A percentile compares a stretch with the other conserved stretches of the same genome.
phyloP scores from a whole-genome alignment of 2,797 vertebrate species.

The Alectoris magna region DNA sequence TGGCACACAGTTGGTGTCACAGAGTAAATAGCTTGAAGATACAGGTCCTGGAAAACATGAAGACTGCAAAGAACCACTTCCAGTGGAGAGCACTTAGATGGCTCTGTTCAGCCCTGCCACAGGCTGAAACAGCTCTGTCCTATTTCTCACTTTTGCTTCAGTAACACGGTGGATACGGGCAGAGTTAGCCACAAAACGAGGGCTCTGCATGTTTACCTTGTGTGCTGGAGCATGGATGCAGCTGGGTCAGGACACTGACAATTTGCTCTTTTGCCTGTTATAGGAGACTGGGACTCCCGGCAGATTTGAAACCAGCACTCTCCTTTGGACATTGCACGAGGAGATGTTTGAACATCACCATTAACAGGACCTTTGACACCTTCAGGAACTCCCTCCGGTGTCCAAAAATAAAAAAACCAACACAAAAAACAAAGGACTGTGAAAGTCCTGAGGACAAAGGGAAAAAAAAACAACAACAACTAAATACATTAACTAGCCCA shows the following conservation, averaged over 20 bases:
- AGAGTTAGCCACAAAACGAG: background rate
- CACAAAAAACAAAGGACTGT: background rate
- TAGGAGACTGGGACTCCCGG: background rate
- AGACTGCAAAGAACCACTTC: background rate
- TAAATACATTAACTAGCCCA: background rate
- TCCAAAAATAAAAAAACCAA: background rate
- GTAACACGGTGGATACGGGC: background rate
- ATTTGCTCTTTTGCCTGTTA: background rate
- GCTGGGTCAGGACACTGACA: background rate
- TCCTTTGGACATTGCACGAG: background rate
- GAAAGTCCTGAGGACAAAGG: background rate
- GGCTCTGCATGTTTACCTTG: background rate
- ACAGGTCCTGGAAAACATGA: conserved; percentile 25
- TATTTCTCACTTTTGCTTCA: background rate
- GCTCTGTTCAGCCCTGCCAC: background rate
- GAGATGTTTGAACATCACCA: background rate
- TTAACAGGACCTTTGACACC: background rate
- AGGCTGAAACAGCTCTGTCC: background rate
- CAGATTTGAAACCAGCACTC: background rate
- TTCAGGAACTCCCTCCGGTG: background rate
- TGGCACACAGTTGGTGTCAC: conserved; percentile 19
- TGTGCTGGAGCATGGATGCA: background rate
- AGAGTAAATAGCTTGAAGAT: conserved; percentile 32
- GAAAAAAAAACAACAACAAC: background rate
- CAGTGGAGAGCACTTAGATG: background rate